Evolutionary conservation across 2,113 vertebrate species (phyloP).

Genomic region (Bufo gargarizans): DNA sequence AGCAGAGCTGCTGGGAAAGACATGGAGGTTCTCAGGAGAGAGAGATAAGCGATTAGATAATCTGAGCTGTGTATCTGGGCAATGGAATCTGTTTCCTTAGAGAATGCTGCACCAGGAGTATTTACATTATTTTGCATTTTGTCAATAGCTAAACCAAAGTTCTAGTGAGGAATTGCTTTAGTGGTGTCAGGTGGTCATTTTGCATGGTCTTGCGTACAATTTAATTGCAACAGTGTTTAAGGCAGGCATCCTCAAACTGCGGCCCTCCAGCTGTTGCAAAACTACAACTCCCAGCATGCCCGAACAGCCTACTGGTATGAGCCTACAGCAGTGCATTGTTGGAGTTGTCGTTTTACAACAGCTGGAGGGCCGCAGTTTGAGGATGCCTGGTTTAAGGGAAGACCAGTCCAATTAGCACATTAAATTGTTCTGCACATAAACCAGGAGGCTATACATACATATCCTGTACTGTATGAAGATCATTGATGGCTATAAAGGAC

Average conservation of each 20-base stretch:
- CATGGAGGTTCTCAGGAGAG: conserved; percentile 17
- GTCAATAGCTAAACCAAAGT: not conserved
- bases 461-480: too few species aligned
- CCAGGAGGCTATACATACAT: not conserved
- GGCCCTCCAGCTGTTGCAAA: too few species aligned
- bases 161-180: not conserved
- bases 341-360: too few species aligned
- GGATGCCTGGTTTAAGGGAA: not conserved
- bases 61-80: not conserved
- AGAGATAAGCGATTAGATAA: conserved; percentile 27
- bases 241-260: too few species aligned
- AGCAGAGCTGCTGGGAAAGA: not conserved
- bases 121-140: not conserved
- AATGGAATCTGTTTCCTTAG: not conserved
- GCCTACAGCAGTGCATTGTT: too few species aligned
- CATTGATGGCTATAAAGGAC: too few species aligned
- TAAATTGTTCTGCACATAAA: not conserved
- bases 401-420: not conserved
- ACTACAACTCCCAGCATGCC: too few species aligned
- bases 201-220: too few species aligned
- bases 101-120: not conserved
- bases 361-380: too few species aligned
- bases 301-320: too few species aligned
- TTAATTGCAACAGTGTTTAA: too few species aligned
- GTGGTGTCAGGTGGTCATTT: too few species aligned